Conservation (phyloP, 1,140 invertebrate genomes). For the Semibalanus balanoides region DNA sequence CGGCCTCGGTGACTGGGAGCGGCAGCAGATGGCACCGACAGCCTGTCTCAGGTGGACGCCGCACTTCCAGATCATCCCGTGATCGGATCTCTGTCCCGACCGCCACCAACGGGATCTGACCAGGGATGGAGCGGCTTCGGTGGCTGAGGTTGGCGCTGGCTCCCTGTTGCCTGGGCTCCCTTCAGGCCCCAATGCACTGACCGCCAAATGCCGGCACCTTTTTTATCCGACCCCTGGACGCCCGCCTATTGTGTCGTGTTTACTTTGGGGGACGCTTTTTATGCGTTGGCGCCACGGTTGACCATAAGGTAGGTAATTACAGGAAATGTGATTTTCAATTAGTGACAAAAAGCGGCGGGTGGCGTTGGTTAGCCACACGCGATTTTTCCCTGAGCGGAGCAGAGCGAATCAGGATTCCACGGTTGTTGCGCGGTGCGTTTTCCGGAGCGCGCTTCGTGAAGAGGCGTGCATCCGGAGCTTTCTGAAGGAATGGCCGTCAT, state of each 20-base stretch:
- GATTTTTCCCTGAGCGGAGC: background rate
- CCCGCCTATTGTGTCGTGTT: background rate
- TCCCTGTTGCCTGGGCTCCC: too few relatives aligned
- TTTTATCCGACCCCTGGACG: background rate
- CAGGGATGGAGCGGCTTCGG: too few relatives aligned
- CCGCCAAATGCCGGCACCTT: background rate
- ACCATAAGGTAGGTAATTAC: background rate
- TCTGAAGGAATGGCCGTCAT: too few relatives aligned
- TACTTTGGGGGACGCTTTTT: background rate
- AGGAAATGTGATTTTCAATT: constrained; percentile 2
- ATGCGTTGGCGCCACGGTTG: background rate
- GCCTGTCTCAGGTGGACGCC: too few relatives aligned
- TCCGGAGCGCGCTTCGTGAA: background rate
- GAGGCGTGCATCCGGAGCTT: background rate
- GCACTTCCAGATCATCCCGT: too few relatives aligned
- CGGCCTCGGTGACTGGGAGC: background rate
- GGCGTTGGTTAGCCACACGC: background rate
- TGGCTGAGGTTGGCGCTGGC: too few relatives aligned
- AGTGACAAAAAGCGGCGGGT: background rate
- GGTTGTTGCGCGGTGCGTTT: background rate
- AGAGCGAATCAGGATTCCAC: background rate
- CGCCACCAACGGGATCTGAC: too few relatives aligned
- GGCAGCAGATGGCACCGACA: background rate
- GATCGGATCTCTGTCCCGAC: too few relatives aligned
- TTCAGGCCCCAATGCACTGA: too few relatives aligned